Evolutionary conservation across 1,140 invertebrate species (phyloP), one percentile per base, ranked within the genome.

Genomic region (Bombus terrestris): DNA sequence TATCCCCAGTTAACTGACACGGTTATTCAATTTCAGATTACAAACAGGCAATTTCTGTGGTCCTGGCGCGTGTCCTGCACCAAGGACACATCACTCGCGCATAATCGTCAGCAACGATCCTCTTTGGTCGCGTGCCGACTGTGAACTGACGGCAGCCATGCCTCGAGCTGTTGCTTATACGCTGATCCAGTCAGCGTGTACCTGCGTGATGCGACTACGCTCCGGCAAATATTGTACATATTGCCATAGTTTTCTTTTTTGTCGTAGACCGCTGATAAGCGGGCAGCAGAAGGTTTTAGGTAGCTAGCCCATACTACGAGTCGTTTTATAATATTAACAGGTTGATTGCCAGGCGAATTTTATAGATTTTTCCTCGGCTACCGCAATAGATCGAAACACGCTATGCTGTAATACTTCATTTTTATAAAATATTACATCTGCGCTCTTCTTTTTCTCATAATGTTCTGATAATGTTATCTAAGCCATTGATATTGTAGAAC

Each of bases 91-190:
- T 71, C 37, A 66, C 25, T 66, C 43, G 12, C 59, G 43, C 57
- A 41, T 47, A 15, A 4, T 77, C 37, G 32, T 71, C n/a, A 68
- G 72, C 73, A 66, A 62, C 92, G 92, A 91, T 93, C 92, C 90
- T 92, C 88, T 82, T 92, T 86, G 89, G 88, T 92, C 92, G 93
- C 93, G 93, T 89, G 93, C 91, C 92, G 91, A 88, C 86, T 89
- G 89, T 77, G 91, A 89, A 94, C 93, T 94, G 92, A 90, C 88
- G 90, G 83, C 88, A 79, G 86, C 90, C 90, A 91, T 89, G 88
- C 88, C 81, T 85, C 88, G 81, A 90, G 92, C 93, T 93, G 93
- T 94, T 93, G 93, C 92, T 93, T 92, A 39, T 57, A 62, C 57
- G 75, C 75, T 12, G 35, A 9, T 62, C 75, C 13, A 62, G 25